These are phyloP conservation scores for Reticulitermes lucifugus DNA, from an alignment of 2,888 invertebrate genomes.

Conservation along the genomic window DNA sequence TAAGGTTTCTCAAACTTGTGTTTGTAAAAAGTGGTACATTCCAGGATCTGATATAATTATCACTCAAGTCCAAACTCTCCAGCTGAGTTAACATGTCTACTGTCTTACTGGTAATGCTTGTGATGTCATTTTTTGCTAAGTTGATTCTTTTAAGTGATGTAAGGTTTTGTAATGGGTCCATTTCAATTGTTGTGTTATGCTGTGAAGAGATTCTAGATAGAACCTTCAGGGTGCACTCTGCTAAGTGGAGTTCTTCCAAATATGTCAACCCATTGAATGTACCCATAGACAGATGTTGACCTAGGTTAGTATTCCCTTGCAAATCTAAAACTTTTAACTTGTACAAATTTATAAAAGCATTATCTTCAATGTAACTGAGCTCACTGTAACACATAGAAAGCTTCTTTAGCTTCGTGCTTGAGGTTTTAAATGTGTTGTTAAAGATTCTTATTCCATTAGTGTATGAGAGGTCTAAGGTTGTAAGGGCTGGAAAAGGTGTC, in stretches of 20 bases:
- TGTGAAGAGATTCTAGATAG: background rate
- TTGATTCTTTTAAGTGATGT: slow-evolving; percentile 27
- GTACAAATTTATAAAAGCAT: slow-evolving; percentile 63
- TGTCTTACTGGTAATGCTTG: slow-evolving; percentile 57
- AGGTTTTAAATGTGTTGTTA: slow-evolving; percentile 49
- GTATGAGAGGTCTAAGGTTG: slow-evolving; percentile 63
- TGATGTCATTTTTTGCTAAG: slow-evolving; percentile 23
- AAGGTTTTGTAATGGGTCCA: background rate
- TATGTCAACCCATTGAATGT: slow-evolving; percentile 64
- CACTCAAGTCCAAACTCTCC: slow-evolving; percentile 66
- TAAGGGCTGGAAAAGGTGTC: slow-evolving; percentile 58
- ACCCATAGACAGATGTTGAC: slow-evolving; percentile 57
- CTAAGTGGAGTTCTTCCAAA: slow-evolving; percentile 64
- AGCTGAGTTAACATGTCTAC: slow-evolving; percentile 63
- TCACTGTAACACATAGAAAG: slow-evolving; percentile 66
- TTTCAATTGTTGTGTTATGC: background rate
- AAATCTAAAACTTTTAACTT: slow-evolving; percentile 67
- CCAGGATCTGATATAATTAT: slow-evolving; percentile 71
- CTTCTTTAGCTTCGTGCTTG: slow-evolving; percentile 59
- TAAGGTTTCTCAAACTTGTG: slow-evolving; percentile 64
- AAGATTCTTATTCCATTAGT: slow-evolving; percentile 58
- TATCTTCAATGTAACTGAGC: slow-evolving; percentile 58
- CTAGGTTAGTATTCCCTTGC: slow-evolving; percentile 67
- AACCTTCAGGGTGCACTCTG: slow-evolving; percentile 53
- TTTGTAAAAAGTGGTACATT: slow-evolving; percentile 62